Base-by-base conservation (phyloP, 2,888 invertebrate species). In the Ophion ventricosus region DNA sequence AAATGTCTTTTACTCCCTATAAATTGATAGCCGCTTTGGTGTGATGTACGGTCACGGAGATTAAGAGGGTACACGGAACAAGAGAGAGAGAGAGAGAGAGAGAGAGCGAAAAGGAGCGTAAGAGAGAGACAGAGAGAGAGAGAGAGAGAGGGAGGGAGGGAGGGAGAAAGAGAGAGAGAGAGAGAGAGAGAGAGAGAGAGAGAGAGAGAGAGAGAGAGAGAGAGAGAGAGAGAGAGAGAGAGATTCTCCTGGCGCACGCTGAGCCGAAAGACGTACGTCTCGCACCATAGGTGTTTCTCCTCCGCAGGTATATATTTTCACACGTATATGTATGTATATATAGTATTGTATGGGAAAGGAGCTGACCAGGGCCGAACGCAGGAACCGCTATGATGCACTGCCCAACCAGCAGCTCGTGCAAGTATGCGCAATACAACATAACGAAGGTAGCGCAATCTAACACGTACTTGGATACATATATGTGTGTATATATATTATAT, bases 1-100 rank as follows among this genome's bases (percentile, higher is more conserved):
- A 91, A 90, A 90, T 89, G 89, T 89, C 89, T 88, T 90, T 88
- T 85, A 88, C 87, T 88, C 87, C 82, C 86, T 87, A 89, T 90
- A 90, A 90, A 91, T 90, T 90, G 90, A 90, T 90, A 87, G 88
- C 88, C 86, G 83, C 85, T 81, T 82, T 66, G 80, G 80, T 66
- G 73, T 87, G 87, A 88, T 87, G 85, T 84, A 88, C 84, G 86
- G 86, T 79, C 80, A 35, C 66, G 72, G 63, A 87, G 88, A 88
- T 88, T 88, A 87, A 88, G 80, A 78, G 74, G 83, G 82, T 80
- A 74, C 64, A 67, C 25, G 49, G 63, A 59, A 73, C 25, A 64
- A 14, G 56, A 66, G 11, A 26, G 43, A 63, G 63, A 49, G 63
- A 75, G 54, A 64, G 61, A 73, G 40, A 20, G 35, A n/a, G n/a